These are phyloP conservation scores for Melanerpes formicivorus DNA, from an alignment of 2,113 vertebrate species.

Conservation along the genomic window DNA sequence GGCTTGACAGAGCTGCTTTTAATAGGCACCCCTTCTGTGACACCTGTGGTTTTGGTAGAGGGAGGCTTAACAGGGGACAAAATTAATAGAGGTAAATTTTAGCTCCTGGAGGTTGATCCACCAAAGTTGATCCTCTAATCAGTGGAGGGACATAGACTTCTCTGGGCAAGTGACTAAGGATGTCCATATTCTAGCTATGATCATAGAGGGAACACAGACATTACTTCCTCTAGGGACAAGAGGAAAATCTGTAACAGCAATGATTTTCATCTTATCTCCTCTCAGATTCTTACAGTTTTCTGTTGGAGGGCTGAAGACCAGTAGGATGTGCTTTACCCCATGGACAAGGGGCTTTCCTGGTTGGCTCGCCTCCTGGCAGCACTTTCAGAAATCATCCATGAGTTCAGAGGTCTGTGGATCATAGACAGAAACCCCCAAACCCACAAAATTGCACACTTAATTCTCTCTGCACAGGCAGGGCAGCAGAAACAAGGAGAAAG, in stretches of 20 bases:
- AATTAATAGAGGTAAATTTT: neutral
- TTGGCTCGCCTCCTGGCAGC: neutral
- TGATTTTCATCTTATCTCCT: neutral
- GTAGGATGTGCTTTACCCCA: neutral
- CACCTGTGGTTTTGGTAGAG: neutral
- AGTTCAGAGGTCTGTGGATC: neutral
- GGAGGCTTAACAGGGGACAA: rapidly evolving
- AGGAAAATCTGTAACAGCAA: neutral
- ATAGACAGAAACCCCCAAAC: neutral
- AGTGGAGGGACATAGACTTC: neutral
- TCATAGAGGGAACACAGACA: neutral
- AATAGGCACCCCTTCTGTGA: neutral
- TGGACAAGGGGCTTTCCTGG: neutral
- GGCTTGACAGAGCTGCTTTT: neutral
- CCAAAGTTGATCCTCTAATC: neutral
- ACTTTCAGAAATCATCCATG: neutral
- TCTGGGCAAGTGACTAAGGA: neutral
- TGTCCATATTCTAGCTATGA: neutral
- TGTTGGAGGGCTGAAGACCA: rapidly evolving
- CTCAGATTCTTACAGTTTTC: neutral
- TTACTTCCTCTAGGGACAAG: neutral
- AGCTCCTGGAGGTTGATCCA: neutral
- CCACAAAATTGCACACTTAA: neutral
- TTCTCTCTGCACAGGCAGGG: neutral
- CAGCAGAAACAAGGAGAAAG: neutral